phyloP scores from a whole-genome alignment of 1,140 invertebrate species.

The Asbolus verrucosus region DNA sequence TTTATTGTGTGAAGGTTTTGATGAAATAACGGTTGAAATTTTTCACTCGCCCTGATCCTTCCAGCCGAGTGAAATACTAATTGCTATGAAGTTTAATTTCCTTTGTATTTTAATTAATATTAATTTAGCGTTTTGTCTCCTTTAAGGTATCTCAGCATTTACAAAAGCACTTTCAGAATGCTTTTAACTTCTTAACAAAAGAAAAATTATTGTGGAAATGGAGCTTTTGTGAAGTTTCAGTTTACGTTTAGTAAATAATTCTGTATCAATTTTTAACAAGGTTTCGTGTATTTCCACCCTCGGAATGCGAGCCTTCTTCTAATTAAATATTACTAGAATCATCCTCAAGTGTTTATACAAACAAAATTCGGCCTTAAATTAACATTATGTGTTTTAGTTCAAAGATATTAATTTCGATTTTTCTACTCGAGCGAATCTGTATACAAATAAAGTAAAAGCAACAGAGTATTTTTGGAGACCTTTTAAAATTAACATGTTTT shows the following conservation, averaged over 20 bases:
- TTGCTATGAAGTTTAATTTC: constrained; percentile 38
- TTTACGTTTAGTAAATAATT: constrained; percentile 28
- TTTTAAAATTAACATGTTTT: constrained; percentile 1
- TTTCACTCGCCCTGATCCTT: constrained; percentile 6
- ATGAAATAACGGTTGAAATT: background rate
- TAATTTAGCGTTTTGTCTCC: constrained; percentile 34
- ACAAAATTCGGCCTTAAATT: too few relatives aligned
- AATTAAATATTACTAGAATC: constrained; percentile 13
- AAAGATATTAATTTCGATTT: constrained; percentile 1
- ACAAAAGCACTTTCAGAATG: constrained; percentile 32
- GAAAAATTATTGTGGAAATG: constrained; percentile 25
- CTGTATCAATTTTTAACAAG: constrained; percentile 28
- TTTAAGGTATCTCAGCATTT: constrained; percentile 31
- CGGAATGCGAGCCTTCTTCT: constrained; percentile 14
- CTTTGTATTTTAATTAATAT: constrained; percentile 37
- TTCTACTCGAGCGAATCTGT: background rate
- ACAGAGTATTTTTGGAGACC: too few relatives aligned
- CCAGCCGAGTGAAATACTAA: constrained; percentile 17
- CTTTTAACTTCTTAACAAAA: constrained; percentile 32
- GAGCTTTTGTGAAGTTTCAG: constrained; percentile 35
- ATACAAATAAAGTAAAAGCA: constrained; percentile 10
- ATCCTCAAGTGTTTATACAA: background rate
- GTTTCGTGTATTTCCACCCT: constrained; percentile 12
- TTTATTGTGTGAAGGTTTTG: constrained; percentile 8
- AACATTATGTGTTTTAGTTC: too few relatives aligned